Evolutionary conservation across 2,888 invertebrate species (phyloP).

Genomic region (Lathronympha strigana): DNA sequence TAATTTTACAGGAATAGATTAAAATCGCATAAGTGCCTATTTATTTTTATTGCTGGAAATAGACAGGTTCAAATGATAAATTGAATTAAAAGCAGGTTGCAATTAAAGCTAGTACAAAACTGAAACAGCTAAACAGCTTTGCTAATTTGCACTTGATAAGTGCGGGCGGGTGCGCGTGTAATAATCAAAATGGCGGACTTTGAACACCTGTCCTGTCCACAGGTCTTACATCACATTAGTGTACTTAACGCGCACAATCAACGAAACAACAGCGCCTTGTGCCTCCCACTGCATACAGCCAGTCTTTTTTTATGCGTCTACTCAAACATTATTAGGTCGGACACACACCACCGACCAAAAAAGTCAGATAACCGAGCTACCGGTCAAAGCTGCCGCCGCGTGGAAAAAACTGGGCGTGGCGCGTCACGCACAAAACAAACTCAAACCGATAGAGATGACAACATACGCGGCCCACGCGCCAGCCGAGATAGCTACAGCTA

Average conservation of each 20-base stretch:
- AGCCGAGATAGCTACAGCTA: constrained; percentile 65
- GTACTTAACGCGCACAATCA: constrained; percentile 58
- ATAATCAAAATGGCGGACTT: constrained; percentile 43
- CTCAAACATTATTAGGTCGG: constrained; percentile 80
- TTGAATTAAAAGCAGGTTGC: constrained; percentile 7
- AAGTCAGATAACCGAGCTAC: constrained; percentile 78
- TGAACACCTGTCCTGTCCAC: constrained; percentile 43
- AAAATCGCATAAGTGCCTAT: not conserved
- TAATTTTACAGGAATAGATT: not conserved
- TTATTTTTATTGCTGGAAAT: constrained; percentile 6
- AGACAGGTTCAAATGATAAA: not conserved
- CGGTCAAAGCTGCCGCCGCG: constrained; percentile 75
- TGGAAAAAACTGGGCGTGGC: constrained; percentile 71
- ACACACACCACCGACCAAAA: constrained; percentile 75
- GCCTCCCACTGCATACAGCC: constrained; percentile 69
- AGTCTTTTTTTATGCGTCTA: constrained; percentile 75
- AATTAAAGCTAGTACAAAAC: constrained; percentile 11
- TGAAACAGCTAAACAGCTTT: constrained; percentile 15
- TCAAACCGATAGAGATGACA: constrained; percentile 64
- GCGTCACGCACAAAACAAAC: constrained; percentile 83
- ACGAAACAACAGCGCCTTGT: constrained; percentile 60
- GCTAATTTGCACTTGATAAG: constrained; percentile 32
- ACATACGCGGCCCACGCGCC: constrained; percentile 47
- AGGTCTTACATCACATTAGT: constrained; percentile 46
- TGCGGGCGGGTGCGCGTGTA: constrained; percentile 35